Percentiles rank a stretch among this genome's conserved stretches.
Conservation (phyloP, 2,888 invertebrate genomes). For the Lasius platythorax region DNA sequence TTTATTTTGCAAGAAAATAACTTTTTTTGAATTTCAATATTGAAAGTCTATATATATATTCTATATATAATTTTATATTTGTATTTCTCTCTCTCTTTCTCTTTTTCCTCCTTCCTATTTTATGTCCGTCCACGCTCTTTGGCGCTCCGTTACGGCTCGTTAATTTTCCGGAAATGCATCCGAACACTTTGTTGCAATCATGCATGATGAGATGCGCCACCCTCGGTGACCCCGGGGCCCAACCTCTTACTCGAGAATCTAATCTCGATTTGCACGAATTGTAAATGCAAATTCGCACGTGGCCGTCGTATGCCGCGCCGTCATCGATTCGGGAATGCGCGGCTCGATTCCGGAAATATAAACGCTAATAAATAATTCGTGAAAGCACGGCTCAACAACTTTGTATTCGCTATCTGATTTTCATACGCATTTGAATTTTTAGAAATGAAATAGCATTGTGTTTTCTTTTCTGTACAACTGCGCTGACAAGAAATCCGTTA, state of each 20-base stretch:
- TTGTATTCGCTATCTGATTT: neutral
- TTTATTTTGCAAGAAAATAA: neutral
- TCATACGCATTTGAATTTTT: neutral
- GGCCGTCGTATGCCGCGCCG: no score
- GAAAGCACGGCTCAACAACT: neutral
- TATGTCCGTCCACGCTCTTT: slow-evolving; percentile 12
- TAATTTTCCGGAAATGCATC: slow-evolving; percentile 40
- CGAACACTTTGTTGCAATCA: slow-evolving; percentile 50
- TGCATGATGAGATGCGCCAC: slow-evolving; percentile 56
- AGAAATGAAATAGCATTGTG: neutral
- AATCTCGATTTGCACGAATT: slow-evolving; percentile 54
- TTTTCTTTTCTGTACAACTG: neutral
- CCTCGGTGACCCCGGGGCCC: slow-evolving; percentile 62
- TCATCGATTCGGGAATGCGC: neutral
- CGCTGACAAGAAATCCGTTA: neutral
- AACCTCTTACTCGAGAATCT: slow-evolving; percentile 36
- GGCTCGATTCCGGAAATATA: slow-evolving; percentile 9
- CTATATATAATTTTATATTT: neutral
- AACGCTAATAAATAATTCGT: neutral
- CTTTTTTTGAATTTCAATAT: neutral
- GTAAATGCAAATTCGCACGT: slow-evolving; percentile 63
- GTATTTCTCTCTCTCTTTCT: neutral
- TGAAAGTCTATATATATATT: neutral
- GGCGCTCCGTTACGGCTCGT: slow-evolving; percentile 26
- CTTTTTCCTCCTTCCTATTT: neutral